phyloP scores from a whole-genome alignment of 1,140 invertebrate species.

The Wiebesia pumilae region DNA sequence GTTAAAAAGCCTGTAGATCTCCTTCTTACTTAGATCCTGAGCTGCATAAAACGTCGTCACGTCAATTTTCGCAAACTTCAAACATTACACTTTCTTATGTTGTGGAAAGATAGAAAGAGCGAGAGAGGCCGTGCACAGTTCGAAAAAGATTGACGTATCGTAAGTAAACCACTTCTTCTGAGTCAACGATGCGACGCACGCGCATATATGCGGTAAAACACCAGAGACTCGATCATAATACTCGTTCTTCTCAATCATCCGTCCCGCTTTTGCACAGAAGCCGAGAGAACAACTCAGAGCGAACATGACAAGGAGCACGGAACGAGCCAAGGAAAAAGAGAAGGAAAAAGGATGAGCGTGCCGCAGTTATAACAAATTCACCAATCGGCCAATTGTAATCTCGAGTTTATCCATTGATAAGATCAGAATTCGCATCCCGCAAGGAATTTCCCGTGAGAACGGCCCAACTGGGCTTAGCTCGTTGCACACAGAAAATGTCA shows the following conservation, averaged over 20 bases:
- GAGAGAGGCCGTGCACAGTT: background rate
- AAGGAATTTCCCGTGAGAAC: constrained; percentile 48
- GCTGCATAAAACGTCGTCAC: constrained; percentile 23
- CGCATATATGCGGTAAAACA: background rate
- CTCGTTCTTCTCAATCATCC: constrained; percentile 38
- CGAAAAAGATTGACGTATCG: constrained; percentile 30
- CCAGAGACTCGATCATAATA: constrained; percentile 39
- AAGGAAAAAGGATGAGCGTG: background rate
- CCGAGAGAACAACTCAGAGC: background rate
- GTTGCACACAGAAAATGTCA: constrained; percentile 4
- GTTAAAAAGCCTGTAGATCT: constrained; percentile 44
- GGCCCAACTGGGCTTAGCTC: background rate
- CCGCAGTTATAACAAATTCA: constrained; percentile 42
- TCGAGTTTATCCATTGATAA: constrained; percentile 32
- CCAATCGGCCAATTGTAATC: constrained; percentile 38
- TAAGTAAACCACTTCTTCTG: constrained; percentile 44
- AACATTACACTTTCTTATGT: constrained; percentile 47
- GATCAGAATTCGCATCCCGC: constrained; percentile 49
- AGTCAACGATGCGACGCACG: background rate
- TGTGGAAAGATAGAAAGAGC: background rate
- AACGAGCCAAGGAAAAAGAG: background rate
- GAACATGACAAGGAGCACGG: constrained; percentile 16
- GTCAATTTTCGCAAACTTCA: constrained; percentile 49
- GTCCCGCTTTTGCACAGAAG: background rate
- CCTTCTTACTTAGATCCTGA: background rate